These are phyloP conservation scores for Chaetorhynchus papuensis DNA, from an alignment of 2,113 vertebrate species.

Conservation along the genomic window DNA sequence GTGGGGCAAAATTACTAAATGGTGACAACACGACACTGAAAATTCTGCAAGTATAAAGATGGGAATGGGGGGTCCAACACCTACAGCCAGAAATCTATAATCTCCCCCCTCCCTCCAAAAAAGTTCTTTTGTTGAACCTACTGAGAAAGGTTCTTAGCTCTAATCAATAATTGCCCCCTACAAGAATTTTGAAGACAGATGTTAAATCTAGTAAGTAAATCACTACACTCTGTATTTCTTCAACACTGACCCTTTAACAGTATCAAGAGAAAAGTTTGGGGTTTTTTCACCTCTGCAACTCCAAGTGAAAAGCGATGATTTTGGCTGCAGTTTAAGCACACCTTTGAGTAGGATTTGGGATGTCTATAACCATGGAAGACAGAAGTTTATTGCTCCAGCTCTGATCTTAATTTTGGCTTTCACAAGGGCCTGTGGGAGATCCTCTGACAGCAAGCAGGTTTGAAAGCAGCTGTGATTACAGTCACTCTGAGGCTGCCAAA, in stretches of 20 bases:
- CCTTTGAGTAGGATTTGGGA: constrained; percentile 4
- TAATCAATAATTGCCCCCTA: neutral
- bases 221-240: neutral
- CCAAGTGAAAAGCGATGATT: neutral
- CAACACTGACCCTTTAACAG: neutral
- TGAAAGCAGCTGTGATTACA: constrained; percentile 28
- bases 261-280: neutral
- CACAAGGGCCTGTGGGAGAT: neutral
- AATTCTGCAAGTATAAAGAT: neutral
- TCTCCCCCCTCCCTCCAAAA: neutral
- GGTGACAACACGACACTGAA: neutral
- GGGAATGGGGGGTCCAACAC: neutral
- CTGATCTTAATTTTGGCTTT: neutral
- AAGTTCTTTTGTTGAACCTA: neutral
- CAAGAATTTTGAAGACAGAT: neutral
- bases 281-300: neutral
- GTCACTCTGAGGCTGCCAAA: neutral
- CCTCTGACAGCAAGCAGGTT: neutral
- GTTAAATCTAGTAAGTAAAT: neutral
- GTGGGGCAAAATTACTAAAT: neutral
- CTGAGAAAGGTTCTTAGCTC: neutral
- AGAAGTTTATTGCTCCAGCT: constrained; percentile 17
- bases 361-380: constrained; percentile 13
- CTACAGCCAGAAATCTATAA: neutral
- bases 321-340: neutral